These are phyloP conservation scores for Oegoconia quadripuncta DNA, from an alignment of 2,888 invertebrate genomes.

Conservation along the genomic window DNA sequence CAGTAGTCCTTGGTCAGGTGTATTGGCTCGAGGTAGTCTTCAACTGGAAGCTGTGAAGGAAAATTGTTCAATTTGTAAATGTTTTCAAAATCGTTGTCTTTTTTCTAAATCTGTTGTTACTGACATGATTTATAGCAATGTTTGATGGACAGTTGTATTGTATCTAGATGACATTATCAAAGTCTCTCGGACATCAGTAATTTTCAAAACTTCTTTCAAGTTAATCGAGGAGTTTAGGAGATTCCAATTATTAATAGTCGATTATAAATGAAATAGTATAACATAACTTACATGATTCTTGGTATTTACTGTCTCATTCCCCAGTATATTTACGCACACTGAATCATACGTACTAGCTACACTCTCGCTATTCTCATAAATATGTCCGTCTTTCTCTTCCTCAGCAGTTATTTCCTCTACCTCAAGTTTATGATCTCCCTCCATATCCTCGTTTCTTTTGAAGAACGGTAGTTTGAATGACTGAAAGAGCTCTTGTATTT, in stretches of 20 bases:
- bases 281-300: constrained; percentile 25
- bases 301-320: constrained; percentile 14
- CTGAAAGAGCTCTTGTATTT: constrained; percentile 63
- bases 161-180: too few species aligned
- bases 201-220: too few species aligned
- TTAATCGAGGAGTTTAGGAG: too few species aligned
- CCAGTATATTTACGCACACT: constrained; percentile 40
- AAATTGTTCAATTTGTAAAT: constrained; percentile 17
- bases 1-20: constrained; percentile 59
- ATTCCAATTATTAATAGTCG: too few species aligned
- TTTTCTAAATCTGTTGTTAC: too few species aligned
- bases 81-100: too few species aligned
- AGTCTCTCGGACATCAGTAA: too few species aligned
- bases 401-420: constrained; percentile 25
- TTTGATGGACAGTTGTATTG: too few species aligned
- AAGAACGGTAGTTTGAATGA: constrained; percentile 66
- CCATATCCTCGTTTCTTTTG: constrained; percentile 40
- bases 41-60: constrained; percentile 46
- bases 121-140: too few species aligned
- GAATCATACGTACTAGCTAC: constrained; percentile 64
- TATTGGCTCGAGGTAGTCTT: constrained; percentile 70
- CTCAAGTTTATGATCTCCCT: constrained; percentile 26
- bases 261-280: constrained; percentile 13
- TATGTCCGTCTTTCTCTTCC: constrained; percentile 25
- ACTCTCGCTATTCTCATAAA: constrained; percentile 58